phyloP scores from a whole-genome alignment of 2,888 invertebrate genomes.

The Caenorhabditis parvicauda region DNA sequence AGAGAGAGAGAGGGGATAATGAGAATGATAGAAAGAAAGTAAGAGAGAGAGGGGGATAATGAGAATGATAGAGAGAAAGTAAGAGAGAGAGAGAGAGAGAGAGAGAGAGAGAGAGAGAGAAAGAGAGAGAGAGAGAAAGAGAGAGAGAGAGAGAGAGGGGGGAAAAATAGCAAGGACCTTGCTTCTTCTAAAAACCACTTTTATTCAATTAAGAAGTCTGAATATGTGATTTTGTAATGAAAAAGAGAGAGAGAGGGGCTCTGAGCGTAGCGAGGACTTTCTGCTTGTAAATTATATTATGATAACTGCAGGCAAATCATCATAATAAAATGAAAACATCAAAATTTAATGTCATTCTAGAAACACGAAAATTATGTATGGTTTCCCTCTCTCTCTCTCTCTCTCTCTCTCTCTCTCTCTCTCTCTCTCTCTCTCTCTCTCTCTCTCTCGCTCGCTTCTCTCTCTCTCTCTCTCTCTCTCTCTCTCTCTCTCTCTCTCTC shows the following conservation, averaged over 20 bases:
- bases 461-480: constrained; percentile 3
- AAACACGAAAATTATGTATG: constrained; percentile 15
- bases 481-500: neutral
- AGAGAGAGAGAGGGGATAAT: neutral
- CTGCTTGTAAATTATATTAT: too few relatives aligned
- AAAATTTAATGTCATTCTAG: too few relatives aligned
- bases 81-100: neutral
- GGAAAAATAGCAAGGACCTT: too few relatives aligned
- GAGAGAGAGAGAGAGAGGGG: too few relatives aligned
- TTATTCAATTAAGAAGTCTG: too few relatives aligned
- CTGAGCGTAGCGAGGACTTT: too few relatives aligned
- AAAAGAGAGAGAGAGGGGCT: too few relatives aligned
- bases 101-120: constrained; percentile 3
- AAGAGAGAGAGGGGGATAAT: constrained; percentile 1
- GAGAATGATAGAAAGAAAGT: constrained; percentile 3
- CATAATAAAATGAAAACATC: too few relatives aligned
- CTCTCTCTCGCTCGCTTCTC: constrained; percentile 2
- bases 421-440: constrained; percentile 5
- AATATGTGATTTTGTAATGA: too few relatives aligned
- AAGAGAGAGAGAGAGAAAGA: constrained; percentile 6
- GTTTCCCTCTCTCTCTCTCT: constrained; percentile 6
- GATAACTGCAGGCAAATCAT: too few relatives aligned
- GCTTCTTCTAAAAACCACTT: too few relatives aligned
- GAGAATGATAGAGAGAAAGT: constrained; percentile 1
- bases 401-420: constrained; percentile 5